Evolutionary conservation across 2,888 invertebrate species (phyloP).

Genomic region (Tetramorium bicarinatum): DNA sequence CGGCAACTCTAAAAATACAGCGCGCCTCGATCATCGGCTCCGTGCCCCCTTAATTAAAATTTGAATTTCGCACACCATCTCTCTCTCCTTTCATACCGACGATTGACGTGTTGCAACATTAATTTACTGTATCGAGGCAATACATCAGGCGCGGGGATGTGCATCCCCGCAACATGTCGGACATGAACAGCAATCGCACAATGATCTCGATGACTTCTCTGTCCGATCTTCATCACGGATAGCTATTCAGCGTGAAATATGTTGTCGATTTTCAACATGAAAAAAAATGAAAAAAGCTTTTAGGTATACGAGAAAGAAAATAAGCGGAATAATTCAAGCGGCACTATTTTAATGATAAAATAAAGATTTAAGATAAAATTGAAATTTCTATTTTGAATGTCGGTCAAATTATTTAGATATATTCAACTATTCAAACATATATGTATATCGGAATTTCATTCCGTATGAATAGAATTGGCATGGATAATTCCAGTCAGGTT

Average conservation of each 20-base stretch:
- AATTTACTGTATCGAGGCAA: constrained; percentile 20
- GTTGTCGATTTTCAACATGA: not conserved
- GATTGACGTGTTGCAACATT: constrained; percentile 33
- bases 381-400: not conserved
- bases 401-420: no score
- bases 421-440: not conserved
- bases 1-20: not conserved
- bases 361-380: not conserved
- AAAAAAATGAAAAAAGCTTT: not conserved
- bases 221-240: not conserved
- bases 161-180: not conserved
- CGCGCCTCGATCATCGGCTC: not conserved
- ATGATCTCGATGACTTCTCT: constrained; percentile 25
- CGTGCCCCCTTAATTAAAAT: constrained; percentile 31
- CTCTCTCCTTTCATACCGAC: not conserved
- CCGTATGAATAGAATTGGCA: not conserved
- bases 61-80: constrained; percentile 26
- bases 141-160: not conserved
- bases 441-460: not conserved
- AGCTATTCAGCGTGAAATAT: not conserved
- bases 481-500: not conserved
- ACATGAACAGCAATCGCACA: constrained; percentile 3
- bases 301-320: not conserved
- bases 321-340: not conserved
- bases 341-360: not conserved